Percentiles rank a stretch among this genome's conserved stretches.
Evolutionary conservation across 1,140 invertebrate species (phyloP).

Genomic region (Scaptomyza pallida): DNA sequence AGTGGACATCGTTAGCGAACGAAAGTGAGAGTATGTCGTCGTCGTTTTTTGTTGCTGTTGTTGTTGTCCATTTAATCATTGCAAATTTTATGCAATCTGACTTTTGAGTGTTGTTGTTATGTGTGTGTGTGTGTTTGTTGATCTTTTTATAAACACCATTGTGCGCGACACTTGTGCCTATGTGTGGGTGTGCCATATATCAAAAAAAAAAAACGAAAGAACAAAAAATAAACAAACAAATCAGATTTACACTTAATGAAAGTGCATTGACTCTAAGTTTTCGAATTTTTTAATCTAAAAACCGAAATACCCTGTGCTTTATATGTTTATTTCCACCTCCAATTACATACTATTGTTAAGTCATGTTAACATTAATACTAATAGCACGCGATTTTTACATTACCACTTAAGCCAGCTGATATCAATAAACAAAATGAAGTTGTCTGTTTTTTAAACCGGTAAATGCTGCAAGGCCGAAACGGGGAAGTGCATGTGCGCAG

Average conservation of each 20-base stretch:
- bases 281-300: slow-evolving; percentile 19
- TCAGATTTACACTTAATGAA: slow-evolving; percentile 45
- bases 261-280: slow-evolving; percentile 71
- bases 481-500: background rate
- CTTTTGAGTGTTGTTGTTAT: slow-evolving; percentile 35
- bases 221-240: slow-evolving; percentile 42
- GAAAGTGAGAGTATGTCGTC: slow-evolving; percentile 62
- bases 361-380: background rate
- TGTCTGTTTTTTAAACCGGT: too few relatives aligned
- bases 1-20: slow-evolving; percentile 43
- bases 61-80: slow-evolving; percentile 73
- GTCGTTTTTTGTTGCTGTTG: slow-evolving; percentile 22
- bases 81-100: slow-evolving; percentile 80
- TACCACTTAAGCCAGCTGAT: slow-evolving; percentile 18
- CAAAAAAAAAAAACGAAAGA: slow-evolving; percentile 51
- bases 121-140: slow-evolving; percentile 31
- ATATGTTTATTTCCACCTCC: background rate
- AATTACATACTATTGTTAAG: slow-evolving; percentile 6
- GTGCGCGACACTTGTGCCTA: slow-evolving; percentile 9
- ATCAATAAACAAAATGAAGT: background rate
- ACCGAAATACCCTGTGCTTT: slow-evolving; percentile 13
- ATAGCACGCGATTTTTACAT: slow-evolving; percentile 45
- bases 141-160: slow-evolving; percentile 68
- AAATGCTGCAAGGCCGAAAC: slow-evolving; percentile 11
- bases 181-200: slow-evolving; percentile 57